Base-by-base conservation (phyloP, 2,797 vertebrate genomes). In the Aeoliscus strigatus region DNA sequence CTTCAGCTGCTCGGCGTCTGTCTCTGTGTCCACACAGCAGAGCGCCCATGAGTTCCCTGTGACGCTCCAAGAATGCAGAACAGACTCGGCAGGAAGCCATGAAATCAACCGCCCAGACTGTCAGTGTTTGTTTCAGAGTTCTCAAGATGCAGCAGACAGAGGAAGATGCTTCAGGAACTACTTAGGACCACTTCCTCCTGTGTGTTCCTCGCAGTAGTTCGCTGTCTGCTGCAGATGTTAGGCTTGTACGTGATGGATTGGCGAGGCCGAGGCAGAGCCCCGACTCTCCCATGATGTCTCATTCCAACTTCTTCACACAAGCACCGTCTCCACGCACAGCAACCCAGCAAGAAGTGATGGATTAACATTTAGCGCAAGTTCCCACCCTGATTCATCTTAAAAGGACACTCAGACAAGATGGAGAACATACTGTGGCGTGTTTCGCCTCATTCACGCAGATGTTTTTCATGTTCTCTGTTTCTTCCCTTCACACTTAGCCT, bases 201-300 rank as follows among this genome's bases (percentile, higher is more conserved):
- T 65, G 29, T 30, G 27, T 32, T 49, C 27, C 32, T 68, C 51
- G 58, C 46, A 26, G 27, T 28, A 43, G 58, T 39, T 54, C 52
- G 35, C 56, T 53, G 55, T 69, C 56, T 49, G 39, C 54, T 56
- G 53, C 49, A 43, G 51, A 62, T 52, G 64, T 70, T 72, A 66
- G 63, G 50, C 44, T 56, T 35, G 51, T 43, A 54, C n/a, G 55
- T 82, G 80, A 84, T 75, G 63, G 73, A 85, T 78, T 66, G 48
- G 28, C 6, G 33, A 59, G 51, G 57, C 65, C 8, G 37, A 54
- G 50, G 37, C 55, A 54, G 24, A 63, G 61, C 30, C 37, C 47
- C 35, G 60, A 77, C 73, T 70, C 72, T 81, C 63, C 68, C 65
- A 60, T 74, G 73, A 83, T 63, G 79, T 79, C 79, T 82, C 78